These are phyloP conservation scores for Watsonalla binaria DNA, from an alignment of 2,888 invertebrate species.

Conservation along the genomic window DNA sequence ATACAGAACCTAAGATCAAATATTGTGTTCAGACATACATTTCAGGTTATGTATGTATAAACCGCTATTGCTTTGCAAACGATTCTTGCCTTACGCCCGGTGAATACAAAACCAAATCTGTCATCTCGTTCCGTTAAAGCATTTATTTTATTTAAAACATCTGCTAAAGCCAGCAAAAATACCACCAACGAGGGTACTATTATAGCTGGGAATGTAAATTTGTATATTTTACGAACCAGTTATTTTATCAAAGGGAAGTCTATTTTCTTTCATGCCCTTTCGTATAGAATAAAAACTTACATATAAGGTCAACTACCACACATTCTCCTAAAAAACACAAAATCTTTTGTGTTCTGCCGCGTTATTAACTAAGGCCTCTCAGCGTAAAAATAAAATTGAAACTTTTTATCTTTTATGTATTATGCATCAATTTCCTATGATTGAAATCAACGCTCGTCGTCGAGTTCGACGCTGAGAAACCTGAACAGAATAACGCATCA, in stretches of 20 bases:
- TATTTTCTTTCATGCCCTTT: neutral
- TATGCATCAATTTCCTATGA: too few relatives aligned
- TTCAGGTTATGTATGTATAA: neutral
- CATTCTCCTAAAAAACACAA: too few relatives aligned
- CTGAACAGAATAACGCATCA: too few relatives aligned
- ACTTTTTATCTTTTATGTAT: too few relatives aligned
- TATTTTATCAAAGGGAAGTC: neutral
- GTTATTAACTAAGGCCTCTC: too few relatives aligned
- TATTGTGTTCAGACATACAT: neutral
- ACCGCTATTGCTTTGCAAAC: slow-evolving; percentile 1
- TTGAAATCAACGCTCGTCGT: too few relatives aligned
- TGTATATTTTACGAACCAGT: neutral
- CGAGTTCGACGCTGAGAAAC: too few relatives aligned
- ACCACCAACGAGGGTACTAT: neutral
- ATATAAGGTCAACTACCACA: too few relatives aligned
- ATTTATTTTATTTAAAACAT: neutral
- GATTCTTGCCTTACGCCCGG: slow-evolving; percentile 1
- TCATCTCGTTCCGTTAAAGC: slow-evolving; percentile 8
- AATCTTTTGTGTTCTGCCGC: too few relatives aligned
- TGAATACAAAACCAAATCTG: slow-evolving; percentile 5
- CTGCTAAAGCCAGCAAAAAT: neutral
- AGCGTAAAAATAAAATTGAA: too few relatives aligned
- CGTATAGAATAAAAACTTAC: too few relatives aligned
- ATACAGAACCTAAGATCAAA: neutral
- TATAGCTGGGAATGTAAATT: neutral